Base-by-base conservation (phyloP, 92 coral and sea anemone genomes). In the Heliopora coerulea region DNA sequence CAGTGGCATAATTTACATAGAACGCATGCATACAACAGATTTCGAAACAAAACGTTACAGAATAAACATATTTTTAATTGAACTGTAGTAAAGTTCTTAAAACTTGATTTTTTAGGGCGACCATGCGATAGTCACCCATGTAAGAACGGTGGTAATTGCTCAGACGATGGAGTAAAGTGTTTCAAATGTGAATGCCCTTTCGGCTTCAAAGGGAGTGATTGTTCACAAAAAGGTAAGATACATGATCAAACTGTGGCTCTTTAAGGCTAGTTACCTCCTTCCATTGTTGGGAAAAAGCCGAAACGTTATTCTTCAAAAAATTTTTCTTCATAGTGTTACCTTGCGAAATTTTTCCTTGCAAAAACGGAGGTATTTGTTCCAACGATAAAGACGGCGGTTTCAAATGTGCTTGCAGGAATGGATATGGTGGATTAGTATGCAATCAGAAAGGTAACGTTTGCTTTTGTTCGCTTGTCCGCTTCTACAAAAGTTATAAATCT, bases 371-470 rank as follows among this genome's bases (percentile, higher is more conserved):
- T 17, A 50, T 50, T 50, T 17, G 58, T 50, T 50, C 58, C 58
- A 59, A 8, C 31, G 31, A 23, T 18, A 23, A 59, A 59, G 37
- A 21, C 5, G 65, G 26, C 24, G 31, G 32, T 24, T 67, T 67
- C 56, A 46, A 46, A 26, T 67, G 74, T 33, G 56, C n/a, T 18
- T 67, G 74, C 57, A 46, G 23, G 26, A 19, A 25, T 26, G 74
- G 74, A 1, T 67, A 23, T 40, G 31, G 56, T 23, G 74, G 74
- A 23, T 18, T 67, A n/a, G n/a, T 67, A 13, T 67, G 74, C 26
- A 31, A 67, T 21, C 54, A n/a, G n/a, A 34, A 67, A 42, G 74
- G 74, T 67, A 63, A 24, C 41, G 12, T 37, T 50, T 17, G 19
- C 17, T 17, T 50, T 3, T 17, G 6, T 50, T 50, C 19, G 6